Evolutionary conservation across 2,797 vertebrate genomes (phyloP), one percentile per base, ranked within the genome.

Genomic region (Pipistrellus pygmaeus): DNA sequence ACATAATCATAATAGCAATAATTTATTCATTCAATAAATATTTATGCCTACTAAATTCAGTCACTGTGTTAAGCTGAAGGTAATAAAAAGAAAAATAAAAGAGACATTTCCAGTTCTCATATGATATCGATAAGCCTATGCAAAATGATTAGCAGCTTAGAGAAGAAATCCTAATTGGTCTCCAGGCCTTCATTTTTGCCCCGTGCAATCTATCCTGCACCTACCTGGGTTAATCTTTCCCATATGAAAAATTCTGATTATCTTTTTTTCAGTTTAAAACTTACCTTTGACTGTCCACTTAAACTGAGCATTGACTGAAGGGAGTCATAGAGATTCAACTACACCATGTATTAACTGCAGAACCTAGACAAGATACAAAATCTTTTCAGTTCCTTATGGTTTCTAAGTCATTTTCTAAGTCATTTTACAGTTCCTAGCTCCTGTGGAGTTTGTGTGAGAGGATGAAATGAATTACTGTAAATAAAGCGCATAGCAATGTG

Each of bases 351-450:
- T 30, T 82, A 60, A 2, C 30, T 66, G 27, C 13, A 20, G 2
- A 6, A 86, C 48, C 30, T 71, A 86, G 15, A 30, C 23, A 68
- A 51, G n/a, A 44, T 48, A 60, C 13, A 30, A 51, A 68, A 38
- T 4, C 21, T 95, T 71, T 88, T 62, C 30, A 44, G 25, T 44
- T 64, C 12, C 21, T 71, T 77, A 57, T 21, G 13, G 27, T 84
- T 92, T 72, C 23, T 83, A 72, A 92, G 44, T 55, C 57, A 62
- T 46, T 84, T 92, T 72, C 23, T 83, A 72, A 92, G 44, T 55
- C 57, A 62, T 46, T 75, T 85, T 35, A 85, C 21, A 73, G 23
- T n/a, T 18, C 5, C 30, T 83, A 25, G 1, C 18, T 69, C 64
- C 77, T 60, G 4, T 44, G 15, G 48, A 55, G 4, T 78, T 85